Evolutionary conservation across 2,888 invertebrate genomes (phyloP).

Genomic region (Platycnemis pennipes): DNA sequence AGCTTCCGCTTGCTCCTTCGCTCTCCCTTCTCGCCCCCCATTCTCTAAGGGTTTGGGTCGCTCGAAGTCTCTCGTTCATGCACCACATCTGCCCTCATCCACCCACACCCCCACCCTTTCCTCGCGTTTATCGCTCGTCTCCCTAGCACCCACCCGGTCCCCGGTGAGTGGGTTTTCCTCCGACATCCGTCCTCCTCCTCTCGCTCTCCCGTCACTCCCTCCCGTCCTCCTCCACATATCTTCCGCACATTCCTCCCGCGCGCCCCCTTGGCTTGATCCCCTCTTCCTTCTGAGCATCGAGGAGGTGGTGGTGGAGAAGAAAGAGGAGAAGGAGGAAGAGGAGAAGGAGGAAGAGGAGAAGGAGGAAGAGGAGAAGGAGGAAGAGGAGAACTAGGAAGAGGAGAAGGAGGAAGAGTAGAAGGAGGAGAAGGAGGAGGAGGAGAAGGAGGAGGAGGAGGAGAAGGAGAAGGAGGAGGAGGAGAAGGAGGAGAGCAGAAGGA

Average conservation of each 20-base stretch:
- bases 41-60: no score
- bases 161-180: not conserved
- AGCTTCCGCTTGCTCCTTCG: not conserved
- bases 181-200: no score
- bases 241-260: not conserved
- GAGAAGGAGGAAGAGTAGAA: no score
- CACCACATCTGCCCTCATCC: not conserved
- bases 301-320: not conserved
- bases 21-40: not conserved
- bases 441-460: no score
- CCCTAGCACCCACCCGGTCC: not conserved
- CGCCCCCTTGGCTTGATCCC: not conserved
- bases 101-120: not conserved
- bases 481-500: no score
- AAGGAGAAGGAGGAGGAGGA: no score
- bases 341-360: no score
- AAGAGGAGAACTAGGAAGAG: no score
- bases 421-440: no score
- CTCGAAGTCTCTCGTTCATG: not conserved
- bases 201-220: not conserved
- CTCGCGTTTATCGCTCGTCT: not conserved
- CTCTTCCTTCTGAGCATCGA: not conserved
- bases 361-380: no score
- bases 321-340: constrained; percentile 12
- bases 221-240: not conserved